These are phyloP conservation scores for Pelecanoides urinatrix DNA, from an alignment of 2,113 vertebrate genomes.

Conservation along the genomic window DNA sequence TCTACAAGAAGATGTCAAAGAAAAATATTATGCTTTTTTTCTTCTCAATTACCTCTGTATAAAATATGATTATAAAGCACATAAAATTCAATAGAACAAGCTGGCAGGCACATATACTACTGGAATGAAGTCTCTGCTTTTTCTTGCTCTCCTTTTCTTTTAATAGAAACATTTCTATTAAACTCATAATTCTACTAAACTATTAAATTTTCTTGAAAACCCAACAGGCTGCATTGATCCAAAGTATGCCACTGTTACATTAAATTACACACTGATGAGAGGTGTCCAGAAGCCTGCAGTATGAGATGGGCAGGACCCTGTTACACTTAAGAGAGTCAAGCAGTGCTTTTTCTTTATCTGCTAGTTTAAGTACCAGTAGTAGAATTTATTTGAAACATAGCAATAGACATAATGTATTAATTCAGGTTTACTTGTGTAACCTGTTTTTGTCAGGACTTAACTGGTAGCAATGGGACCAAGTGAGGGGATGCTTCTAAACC, in stretches of 20 bases:
- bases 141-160: neutral
- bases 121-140: neutral
- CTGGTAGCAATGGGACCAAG: neutral
- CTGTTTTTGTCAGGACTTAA: neutral
- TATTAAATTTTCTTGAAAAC: conserved; percentile 1
- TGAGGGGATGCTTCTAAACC: neutral
- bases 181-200: conserved; percentile 28
- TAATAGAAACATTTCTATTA: conserved; percentile 44
- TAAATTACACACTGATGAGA: neutral
- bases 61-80: conserved; percentile 41
- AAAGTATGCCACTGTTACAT: neutral
- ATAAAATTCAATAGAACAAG: conserved; percentile 30
- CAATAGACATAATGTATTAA: neutral
- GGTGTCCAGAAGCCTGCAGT: neutral
- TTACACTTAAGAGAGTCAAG: neutral
- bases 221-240: neutral
- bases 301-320: neutral
- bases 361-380: neutral
- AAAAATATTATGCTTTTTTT: conserved; percentile 19
- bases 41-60: conserved; percentile 27
- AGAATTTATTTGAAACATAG: neutral
- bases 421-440: neutral
- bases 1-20: neutral
- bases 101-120: neutral
- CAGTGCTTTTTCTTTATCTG: neutral